These are phyloP conservation scores for Remorina albescens DNA, from an alignment of 2,797 vertebrate species.

Conservation along the genomic window DNA sequence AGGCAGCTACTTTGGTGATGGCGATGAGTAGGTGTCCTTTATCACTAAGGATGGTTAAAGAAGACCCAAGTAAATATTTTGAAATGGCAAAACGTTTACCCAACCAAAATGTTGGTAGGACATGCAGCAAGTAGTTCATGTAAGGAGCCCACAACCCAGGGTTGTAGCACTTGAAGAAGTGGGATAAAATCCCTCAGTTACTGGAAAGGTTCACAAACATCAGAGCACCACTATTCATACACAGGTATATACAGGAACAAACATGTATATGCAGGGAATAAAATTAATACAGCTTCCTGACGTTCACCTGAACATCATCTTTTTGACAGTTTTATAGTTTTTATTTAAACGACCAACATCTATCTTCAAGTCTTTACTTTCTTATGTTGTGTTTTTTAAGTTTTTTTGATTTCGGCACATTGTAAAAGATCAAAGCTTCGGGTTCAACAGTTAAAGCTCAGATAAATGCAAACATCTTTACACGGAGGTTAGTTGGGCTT, in stretches of 20 bases:
- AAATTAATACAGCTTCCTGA: neutral
- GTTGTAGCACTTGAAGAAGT: too few relatives aligned
- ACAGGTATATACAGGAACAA: neutral
- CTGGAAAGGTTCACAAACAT: too few relatives aligned
- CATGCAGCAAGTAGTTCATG: too few relatives aligned
- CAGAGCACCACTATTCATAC: neutral
- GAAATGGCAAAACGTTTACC: too few relatives aligned
- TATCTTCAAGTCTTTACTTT: neutral
- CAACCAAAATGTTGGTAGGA: too few relatives aligned
- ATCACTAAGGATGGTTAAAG: too few relatives aligned
- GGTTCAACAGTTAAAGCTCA: neutral
- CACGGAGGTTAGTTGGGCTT: neutral
- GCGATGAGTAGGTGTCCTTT: too few relatives aligned
- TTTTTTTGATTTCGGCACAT: neutral
- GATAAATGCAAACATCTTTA: neutral
- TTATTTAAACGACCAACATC: neutral
- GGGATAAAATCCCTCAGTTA: too few relatives aligned
- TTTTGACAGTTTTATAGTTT: slow-evolving; percentile 7
- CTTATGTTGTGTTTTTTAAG: neutral
- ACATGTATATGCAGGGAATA: neutral
- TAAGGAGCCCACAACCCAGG: too few relatives aligned
- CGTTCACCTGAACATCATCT: neutral
- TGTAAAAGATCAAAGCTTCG: neutral
- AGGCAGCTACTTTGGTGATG: too few relatives aligned
- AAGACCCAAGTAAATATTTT: too few relatives aligned